Evolutionary conservation across 2,797 vertebrate genomes (phyloP), one percentile per base, ranked within the genome.

Genomic region (Pipistrellus pipistrellus): DNA sequence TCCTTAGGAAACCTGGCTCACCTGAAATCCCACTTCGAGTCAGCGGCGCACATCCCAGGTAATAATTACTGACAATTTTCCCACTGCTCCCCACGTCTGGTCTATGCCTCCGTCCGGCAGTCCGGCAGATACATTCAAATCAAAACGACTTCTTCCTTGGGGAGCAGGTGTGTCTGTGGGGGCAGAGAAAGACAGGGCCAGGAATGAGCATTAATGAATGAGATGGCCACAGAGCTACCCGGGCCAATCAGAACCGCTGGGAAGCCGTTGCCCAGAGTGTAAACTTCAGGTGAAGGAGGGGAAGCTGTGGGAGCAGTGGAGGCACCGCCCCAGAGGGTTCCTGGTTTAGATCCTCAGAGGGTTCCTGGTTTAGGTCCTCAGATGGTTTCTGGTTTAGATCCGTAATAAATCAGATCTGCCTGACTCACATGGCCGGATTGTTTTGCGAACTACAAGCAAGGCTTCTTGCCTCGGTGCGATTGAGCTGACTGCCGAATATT

Each of bases 401-500:
- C 32, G 51, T 83, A 41, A 8, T 25, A 84, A 86, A 5, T 90
- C 3, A 0, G 94, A 80, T 93, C 76, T 75, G 72, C 96, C 95
- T 90, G 94, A 95, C 96, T 97, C 95, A 85, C 57, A 6, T 0
- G 71, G 73, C 32, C 15, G 72, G 57, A 72, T 85, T 72, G 8
- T 35, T 68, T 68, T 68, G 8, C 32, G 64, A 68, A 20, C 96
- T 97, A 96, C 96, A 97, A 97, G 91, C 55, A 90, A 97, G 92
- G 91, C 97, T 95, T 38, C 95, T 41, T 95, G 97, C 97, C 97
- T 97, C 93, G 85, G 64, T 90, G 96, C 94, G 96, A 4, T 94
- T 71, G 91, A 96, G 97, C 97, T 95, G 97, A 96, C 97, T 97
- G 97, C 96, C 90, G 66, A 97, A 97, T 96, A 93, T 95, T 97